A percentile compares a stretch with the other conserved stretches of the same genome.
phyloP scores from a whole-genome alignment of 1,140 invertebrate species.

The Periplaneta americana region DNA sequence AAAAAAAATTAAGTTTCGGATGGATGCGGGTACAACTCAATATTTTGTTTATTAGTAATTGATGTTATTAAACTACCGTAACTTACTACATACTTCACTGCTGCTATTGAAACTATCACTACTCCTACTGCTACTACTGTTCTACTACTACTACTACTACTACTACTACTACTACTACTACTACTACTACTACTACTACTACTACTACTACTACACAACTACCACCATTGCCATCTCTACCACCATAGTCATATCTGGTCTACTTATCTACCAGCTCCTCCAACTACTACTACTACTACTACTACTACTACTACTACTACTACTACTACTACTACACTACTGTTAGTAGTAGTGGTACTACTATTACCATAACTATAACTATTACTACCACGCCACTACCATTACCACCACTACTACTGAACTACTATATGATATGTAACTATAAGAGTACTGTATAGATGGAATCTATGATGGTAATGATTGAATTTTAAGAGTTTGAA shows the following conservation, averaged over 20 bases:
- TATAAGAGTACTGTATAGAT: neutral
- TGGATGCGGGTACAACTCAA: conserved; percentile 6
- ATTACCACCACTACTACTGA: neutral
- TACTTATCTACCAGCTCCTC: too few species aligned
- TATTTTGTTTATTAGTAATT: conserved; percentile 7
- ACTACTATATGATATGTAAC: neutral
- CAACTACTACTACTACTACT: neutral
- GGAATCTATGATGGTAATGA: neutral
- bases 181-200: neutral
- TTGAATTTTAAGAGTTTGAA: neutral
- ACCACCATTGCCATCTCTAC: neutral
- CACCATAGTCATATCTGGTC: neutral
- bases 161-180: too few species aligned
- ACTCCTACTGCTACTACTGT: neutral
- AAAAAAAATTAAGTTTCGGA: conserved; percentile 3
- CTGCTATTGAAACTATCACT: neutral
- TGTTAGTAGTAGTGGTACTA: too few species aligned
- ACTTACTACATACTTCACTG: neutral
- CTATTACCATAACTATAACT: too few species aligned
- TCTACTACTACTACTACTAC: too few species aligned
- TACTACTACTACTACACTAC: neutral
- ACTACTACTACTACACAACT: neutral
- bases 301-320: neutral
- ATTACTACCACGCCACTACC: too few species aligned
- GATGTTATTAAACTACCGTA: neutral